Base-by-base conservation (phyloP, 1,140 invertebrate species). In the Sesamia nonagrioides region DNA sequence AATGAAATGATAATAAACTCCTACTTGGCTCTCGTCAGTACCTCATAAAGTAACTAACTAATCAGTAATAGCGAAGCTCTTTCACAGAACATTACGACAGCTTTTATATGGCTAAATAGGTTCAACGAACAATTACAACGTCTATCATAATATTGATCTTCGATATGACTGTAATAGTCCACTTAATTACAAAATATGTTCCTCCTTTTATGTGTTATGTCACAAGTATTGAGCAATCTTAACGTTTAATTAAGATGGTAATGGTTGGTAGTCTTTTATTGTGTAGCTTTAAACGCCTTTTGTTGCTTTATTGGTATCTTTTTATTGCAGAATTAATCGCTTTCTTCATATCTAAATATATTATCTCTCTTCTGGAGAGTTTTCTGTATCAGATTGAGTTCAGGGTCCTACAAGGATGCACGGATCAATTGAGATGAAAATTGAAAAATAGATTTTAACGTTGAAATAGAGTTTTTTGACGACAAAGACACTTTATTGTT, bases 131-230 rank as follows among this genome's bases (percentile, higher is more conserved):
- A 11, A 18, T 66, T 8, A 21, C 17, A 0, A 2, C 7, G 2
- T 8, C 15, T 17, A 35, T 66, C 61, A 42, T 21, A 66, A 66
- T 66, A 42, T 42, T 66, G 37, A 66, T 66, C 61, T 11, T 66
- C 37, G 11, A 66, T 42, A 21, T 21, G 61, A 42, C 7, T 35
- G 17, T 45, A 18, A 18, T 42, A 42, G 13, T 66, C 9, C 21
- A 33, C 54, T 42, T 66, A 13, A 11, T 66, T 42, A 42, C 61
- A 21, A 42, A 66, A 17, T 21, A 3, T 11, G 6, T 8, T 40
- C 7, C 37, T 42, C 17, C 11, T 66, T 40, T 40, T 8, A 37
- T 40, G n/a, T 21, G 37, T 42, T 42, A 66, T 66, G 37, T 42
- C 17, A 42, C 18, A n/a, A 42, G 15, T 11, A 17, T 66, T 66